Conservation (phyloP, 2,888 invertebrate genomes). For the Artemia sp. region DNA sequence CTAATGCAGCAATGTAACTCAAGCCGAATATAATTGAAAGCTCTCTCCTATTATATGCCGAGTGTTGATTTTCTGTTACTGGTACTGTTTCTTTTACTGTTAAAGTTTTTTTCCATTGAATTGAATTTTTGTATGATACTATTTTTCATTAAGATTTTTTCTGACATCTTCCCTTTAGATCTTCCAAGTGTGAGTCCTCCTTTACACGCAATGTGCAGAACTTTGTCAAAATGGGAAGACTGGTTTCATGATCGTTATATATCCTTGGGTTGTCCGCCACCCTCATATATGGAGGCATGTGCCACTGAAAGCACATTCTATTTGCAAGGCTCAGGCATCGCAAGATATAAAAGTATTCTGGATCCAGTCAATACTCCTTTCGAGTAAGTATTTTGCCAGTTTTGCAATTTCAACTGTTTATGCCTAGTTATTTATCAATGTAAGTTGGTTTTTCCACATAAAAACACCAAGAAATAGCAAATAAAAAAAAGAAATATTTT, state of each 20-base stretch:
- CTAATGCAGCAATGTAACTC: too few relatives aligned
- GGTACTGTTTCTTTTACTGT: too few relatives aligned
- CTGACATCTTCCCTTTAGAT: slow-evolving; percentile 40
- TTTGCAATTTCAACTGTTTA: too few relatives aligned
- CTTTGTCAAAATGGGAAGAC: slow-evolving; percentile 77
- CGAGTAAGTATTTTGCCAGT: slow-evolving; percentile 36
- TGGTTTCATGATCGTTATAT: slow-evolving; percentile 57
- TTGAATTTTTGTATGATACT: too few relatives aligned
- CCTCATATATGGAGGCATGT: slow-evolving; percentile 76
- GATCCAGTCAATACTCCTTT: slow-evolving; percentile 93
- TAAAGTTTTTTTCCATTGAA: too few relatives aligned
- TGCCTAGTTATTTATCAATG: too few relatives aligned
- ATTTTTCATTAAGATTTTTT: not conserved
- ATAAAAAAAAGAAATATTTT: too few relatives aligned
- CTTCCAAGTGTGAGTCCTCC: slow-evolving; percentile 83
- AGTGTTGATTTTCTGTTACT: too few relatives aligned
- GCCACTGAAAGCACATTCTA: slow-evolving; percentile 52
- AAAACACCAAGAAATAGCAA: too few relatives aligned
- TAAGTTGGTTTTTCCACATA: too few relatives aligned
- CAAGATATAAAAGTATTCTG: slow-evolving; percentile 76
- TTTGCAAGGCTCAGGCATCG: slow-evolving; percentile 47
- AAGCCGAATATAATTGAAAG: too few relatives aligned
- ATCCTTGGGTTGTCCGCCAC: slow-evolving; percentile 54
- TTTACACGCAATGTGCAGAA: slow-evolving; percentile 69
- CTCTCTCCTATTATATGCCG: too few relatives aligned